Evolutionary conservation across 2,113 vertebrate species (phyloP), one percentile per base, ranked within the genome.

Genomic region (Cariama cristata): DNA sequence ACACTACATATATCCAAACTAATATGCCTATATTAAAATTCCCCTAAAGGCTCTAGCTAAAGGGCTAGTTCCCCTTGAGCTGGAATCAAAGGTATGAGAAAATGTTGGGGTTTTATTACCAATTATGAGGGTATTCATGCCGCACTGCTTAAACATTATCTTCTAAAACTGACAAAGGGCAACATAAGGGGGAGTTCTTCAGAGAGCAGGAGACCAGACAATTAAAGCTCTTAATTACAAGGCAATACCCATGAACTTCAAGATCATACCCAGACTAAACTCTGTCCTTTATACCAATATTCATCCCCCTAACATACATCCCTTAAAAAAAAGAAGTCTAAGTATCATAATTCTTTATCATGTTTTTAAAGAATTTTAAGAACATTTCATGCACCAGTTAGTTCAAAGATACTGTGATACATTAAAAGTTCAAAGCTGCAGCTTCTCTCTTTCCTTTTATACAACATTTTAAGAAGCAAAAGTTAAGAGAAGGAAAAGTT

Each of bases 341-440:
- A 71, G 62, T 77, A 96, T 93, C 68, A 86, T 91, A 79, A 97
- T 96, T 98, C 96, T 76, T 83, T 72, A 94, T 97, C 86, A 80
- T 45, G 45, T 93, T 97, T 94, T 67, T 63, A 92, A 95, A 91
- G 79, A 92, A 93, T 83, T 96, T 94, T 96, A 96, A 96, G 82
- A 96, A 92, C 93, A 97, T 90, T 97, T 97, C 91, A 97, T 79
- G 91, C 88, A 96, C 94, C 89, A 95, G 88, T 95, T 97, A 97
- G 93, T 97, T 98, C 93, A 98, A 97, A 98, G 96, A 97, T 97
- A 95, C 75, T 77, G 72, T 44, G 93, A 95, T 97, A 96, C 83
- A 92, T 79, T 93, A 85, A 71, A 91, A 96, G 84, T 92, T 96
- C 89, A 79, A 98, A 98, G 93, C 93, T 87, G 23, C 56, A 96